Evolutionary conservation across 2,113 vertebrate species (phyloP), one percentile per base, ranked within the genome.

Genomic region (Mystacornis crossleyi): DNA sequence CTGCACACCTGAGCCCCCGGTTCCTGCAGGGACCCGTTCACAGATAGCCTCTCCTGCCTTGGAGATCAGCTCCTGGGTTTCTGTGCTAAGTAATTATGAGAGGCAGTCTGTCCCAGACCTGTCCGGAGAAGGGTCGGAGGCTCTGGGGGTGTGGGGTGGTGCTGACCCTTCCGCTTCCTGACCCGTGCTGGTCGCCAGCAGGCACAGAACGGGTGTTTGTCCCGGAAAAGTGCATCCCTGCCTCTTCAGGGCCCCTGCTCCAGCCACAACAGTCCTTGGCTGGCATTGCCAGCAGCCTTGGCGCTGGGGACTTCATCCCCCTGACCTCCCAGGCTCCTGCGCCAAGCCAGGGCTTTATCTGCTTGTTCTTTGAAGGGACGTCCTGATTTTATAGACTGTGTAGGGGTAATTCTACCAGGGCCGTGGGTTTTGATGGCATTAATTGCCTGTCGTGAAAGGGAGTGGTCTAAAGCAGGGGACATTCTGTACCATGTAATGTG

Each of bases 71-170:
- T 31, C 10, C 75, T 42, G 50, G 14, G 20, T 34, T 5, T 29
- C 29, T 42, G 11, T 55, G 42, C 29, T 5, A 0, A 14, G 55
- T 3, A 29, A 12, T 14, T 4, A 0, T 0, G 18, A 21, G 15
- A 13, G 18, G 15, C 64, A 69, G 8, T 3, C 29, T 55, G 57
- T 10, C 31, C 43, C 40, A 31, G 19, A 55, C 0, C 6, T 14
- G 34, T 5, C n/a, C 47, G 40, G 9, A 40, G 19, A 14, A 6
- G 40, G 55, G 38, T 15, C 0, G 0, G 43, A 24, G 51, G 61
- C 61, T 50, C 16, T 4, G 5, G n/a, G 15, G 10, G 4, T 8
- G 4, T 5, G 5, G 10, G 9, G 19, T 40, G 40, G 1, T 34
- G 8, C 42, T 54, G 55, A 34, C 17, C 18, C 48, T 23, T 8